These are phyloP conservation scores for Craseonycteris thonglongyai DNA, from an alignment of 2,113 vertebrate species.

Conservation along the genomic window DNA sequence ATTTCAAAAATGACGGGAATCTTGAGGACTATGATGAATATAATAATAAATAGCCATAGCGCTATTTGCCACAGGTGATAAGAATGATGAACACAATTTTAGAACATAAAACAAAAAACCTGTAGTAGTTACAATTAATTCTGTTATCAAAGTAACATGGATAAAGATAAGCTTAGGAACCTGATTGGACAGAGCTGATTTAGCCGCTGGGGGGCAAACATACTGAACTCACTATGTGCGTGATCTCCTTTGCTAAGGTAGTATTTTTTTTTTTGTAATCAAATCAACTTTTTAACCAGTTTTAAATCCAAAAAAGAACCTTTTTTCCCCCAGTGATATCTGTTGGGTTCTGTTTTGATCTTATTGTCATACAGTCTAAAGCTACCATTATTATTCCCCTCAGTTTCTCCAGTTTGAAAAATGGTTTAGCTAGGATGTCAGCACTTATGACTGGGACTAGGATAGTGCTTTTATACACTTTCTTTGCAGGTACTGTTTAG, in stretches of 20 bases:
- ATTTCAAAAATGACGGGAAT: not conserved
- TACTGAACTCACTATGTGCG: not conserved
- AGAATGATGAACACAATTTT: not conserved
- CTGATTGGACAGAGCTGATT: not conserved
- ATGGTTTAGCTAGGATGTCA: not conserved
- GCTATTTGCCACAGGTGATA: not conserved
- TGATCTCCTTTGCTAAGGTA: not conserved
- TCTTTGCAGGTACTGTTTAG: constrained; percentile 90
- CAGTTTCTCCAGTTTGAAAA: not conserved
- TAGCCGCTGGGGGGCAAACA: not conserved
- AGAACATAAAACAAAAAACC: constrained; percentile 22
- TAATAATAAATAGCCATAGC: too few species aligned
- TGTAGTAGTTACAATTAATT: not conserved
- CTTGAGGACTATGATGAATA: not conserved
- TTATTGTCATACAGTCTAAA: not conserved
- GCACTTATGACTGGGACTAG: not conserved
- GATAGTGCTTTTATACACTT: not conserved
- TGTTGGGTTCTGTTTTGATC: not conserved
- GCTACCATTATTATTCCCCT: not conserved
- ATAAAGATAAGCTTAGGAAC: not conserved
- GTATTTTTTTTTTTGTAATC: not conserved
- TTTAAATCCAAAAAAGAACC: not conserved
- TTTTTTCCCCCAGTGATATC: not conserved
- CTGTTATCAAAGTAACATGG: not conserved
- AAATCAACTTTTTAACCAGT: not conserved